Evolutionary conservation across 2,797 vertebrate species (phyloP), one percentile per base, ranked within the genome.

Genomic region (Crax fasciolata): DNA sequence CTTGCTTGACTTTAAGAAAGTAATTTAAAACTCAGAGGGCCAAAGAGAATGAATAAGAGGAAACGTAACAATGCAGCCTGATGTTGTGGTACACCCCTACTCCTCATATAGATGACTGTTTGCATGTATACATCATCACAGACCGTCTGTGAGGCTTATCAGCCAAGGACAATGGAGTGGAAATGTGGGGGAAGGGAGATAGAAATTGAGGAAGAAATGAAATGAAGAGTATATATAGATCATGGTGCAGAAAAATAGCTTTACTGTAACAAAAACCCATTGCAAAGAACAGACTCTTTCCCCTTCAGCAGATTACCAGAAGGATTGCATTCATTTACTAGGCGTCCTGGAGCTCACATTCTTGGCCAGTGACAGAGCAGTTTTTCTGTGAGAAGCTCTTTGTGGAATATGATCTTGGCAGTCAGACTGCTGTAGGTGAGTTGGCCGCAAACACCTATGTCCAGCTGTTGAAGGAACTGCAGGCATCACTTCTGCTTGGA

Each of bases 301-400:
- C 11, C 32, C 30, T 65, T 49, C 35, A 58, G 43, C 72, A 61
- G 24, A 70, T 32, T 71, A 13, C 21, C 48, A 80, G 11, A 44
- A 58, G 46, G 38, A 25, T 6, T 92, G 16, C 16, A 20, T 61
- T 79, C 13, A 19, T 73, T 84, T 84, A 76, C 32, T 65, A 76
- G 72, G 30, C 90, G 65, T 65, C 92, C 79, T 70, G 67, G 70
- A 91, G 79, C 41, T 70, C 72, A 19, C 71, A 13, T 51, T 82
- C 77, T 75, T 51, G 86, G 52, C 39, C 23, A 3, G 49, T 23
- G 30, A 38, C 30, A 43, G 13, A 81, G 35, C 15, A 83, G 41
- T 10, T 61, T 71, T 89, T 59, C 59, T 48, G 12, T 8, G 28
- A 78, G 77, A 38, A 68, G 63, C 39, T 79, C n/a, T 79, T 24